Conservation (phyloP, 2,888 invertebrate genomes). For the Phragmatobia fuliginosa region DNA sequence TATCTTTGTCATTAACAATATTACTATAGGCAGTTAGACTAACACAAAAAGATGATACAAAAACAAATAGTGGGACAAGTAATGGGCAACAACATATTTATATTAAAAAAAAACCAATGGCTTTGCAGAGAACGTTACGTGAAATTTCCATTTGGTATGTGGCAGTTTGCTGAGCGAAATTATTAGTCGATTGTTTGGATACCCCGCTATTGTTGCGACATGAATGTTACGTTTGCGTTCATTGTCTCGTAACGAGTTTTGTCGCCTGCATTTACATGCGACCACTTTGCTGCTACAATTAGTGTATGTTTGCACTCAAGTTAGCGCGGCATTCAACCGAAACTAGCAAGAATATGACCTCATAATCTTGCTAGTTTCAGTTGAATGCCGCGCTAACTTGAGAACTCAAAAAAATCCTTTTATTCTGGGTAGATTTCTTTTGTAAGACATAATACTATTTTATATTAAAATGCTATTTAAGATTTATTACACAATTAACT, state of each 20-base stretch:
- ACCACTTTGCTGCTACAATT: constrained; percentile 19
- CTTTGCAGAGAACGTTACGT: constrained; percentile 60
- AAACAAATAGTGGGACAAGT: constrained; percentile 32
- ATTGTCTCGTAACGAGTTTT: constrained; percentile 63
- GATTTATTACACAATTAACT: too few relatives aligned
- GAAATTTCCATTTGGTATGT: constrained; percentile 76
- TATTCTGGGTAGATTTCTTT: not conserved
- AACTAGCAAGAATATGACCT: not conserved
- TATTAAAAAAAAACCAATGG: constrained; percentile 70
- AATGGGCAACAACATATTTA: constrained; percentile 68
- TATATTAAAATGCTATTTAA: not conserved
- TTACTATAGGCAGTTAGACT: not conserved
- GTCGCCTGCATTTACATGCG: constrained; percentile 47
- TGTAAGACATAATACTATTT: too few relatives aligned
- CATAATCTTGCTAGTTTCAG: too few relatives aligned
- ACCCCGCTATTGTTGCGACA: constrained; percentile 65
- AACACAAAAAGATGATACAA: not conserved
- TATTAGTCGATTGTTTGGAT: constrained; percentile 76
- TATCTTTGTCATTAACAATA: not conserved
- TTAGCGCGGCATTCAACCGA: not conserved
- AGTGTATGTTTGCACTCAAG: constrained; percentile 2
- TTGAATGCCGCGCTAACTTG: too few relatives aligned
- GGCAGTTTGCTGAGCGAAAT: constrained; percentile 69
- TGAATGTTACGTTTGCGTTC: constrained; percentile 62
- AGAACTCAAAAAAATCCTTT: too few relatives aligned